Percentiles rank a stretch among this genome's conserved stretches.
Evolutionary conservation across 2,113 vertebrate genomes (phyloP).

Genomic region (Siniperca knerii): DNA sequence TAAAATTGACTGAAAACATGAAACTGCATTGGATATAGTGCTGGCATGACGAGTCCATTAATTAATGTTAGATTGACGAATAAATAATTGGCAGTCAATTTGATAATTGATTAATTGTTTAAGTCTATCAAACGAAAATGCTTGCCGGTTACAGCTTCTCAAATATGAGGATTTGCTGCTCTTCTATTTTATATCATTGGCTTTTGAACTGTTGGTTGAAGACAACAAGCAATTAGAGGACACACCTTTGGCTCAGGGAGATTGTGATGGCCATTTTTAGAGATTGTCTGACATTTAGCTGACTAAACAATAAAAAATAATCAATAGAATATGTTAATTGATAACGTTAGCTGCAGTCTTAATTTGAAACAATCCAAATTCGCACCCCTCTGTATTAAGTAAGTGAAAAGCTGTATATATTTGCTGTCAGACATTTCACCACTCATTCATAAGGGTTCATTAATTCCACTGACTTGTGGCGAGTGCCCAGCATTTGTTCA

Average conservation of each 20-base stretch:
- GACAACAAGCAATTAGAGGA: conserved; percentile 24
- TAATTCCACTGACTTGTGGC: conserved; percentile 19
- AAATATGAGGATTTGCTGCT: background rate
- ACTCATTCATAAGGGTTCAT: conserved; percentile 17
- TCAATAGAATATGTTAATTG: background rate
- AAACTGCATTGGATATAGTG: background rate
- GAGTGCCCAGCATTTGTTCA: conserved; percentile 35
- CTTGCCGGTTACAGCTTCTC: no score
- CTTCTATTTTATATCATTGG: background rate
- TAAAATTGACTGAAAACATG: background rate
- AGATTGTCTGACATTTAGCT: background rate
- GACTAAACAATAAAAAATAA: background rate
- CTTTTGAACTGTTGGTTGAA: background rate
- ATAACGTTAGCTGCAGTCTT: background rate
- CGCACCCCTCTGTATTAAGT: background rate
- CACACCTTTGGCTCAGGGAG: background rate
- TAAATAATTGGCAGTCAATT: no score
- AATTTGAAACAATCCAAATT: conserved; percentile 1
- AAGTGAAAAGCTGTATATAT: conserved; percentile 5
- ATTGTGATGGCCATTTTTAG: background rate
- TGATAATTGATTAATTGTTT: no score
- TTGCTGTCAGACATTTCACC: conserved; percentile 26
- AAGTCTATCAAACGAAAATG: no score
- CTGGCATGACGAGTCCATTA: background rate
- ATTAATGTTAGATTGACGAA: background rate